phyloP scores from a whole-genome alignment of 2,888 invertebrate species.

The Cosmia pyralina region DNA sequence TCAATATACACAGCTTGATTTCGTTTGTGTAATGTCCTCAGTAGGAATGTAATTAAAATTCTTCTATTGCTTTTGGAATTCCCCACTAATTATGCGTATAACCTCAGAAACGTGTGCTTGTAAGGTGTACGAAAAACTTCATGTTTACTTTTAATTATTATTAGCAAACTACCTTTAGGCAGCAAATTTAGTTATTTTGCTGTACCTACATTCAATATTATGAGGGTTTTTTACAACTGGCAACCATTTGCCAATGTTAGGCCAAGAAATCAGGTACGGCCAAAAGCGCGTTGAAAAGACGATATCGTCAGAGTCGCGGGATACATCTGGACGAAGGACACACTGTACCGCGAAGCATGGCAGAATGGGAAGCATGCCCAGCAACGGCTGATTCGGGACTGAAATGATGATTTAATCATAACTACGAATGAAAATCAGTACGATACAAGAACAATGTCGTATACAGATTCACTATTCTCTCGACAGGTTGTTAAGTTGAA shows the following conservation, averaged over 20 bases:
- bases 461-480: constrained; percentile 10
- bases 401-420: not conserved
- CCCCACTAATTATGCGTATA: constrained; percentile 40
- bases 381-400: not conserved
- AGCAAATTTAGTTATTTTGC: not conserved
- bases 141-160: not conserved
- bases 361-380: not conserved
- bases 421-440: not conserved
- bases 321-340: not conserved
- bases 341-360: not conserved
- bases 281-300: not conserved
- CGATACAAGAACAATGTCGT: not conserved
- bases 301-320: too few species aligned
- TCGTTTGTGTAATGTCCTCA: constrained; percentile 8
- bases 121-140: constrained; percentile 9
- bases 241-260: not conserved
- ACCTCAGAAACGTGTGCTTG: constrained; percentile 15
- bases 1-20: constrained; percentile 21
- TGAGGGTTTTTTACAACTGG: not conserved
- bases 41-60: constrained; percentile 38
- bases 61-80: constrained; percentile 26
- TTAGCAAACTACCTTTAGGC: not conserved
- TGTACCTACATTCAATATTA: not conserved
- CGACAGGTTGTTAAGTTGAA: constrained; percentile 12
- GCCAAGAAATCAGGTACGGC: not conserved